Conservation (phyloP, 2,888 invertebrate species). For the Pogonocherus hispidulus region DNA sequence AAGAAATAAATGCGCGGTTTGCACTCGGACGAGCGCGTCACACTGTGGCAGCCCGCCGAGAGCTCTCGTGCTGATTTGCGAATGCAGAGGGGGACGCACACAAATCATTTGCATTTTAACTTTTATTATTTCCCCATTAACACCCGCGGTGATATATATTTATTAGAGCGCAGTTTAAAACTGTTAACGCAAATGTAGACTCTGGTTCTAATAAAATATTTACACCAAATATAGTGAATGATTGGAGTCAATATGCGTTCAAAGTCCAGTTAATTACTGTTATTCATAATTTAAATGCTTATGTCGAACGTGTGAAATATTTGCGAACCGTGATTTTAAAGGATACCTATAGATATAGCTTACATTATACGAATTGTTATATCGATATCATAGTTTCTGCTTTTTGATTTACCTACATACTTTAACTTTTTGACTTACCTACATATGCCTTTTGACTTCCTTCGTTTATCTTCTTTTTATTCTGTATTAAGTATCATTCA, state of each 20-base stretch:
- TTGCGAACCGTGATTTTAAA: neutral
- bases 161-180: slow-evolving; percentile 46
- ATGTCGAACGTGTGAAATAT: neutral
- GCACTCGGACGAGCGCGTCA: slow-evolving; percentile 39
- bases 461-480: no score
- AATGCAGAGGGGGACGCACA: slow-evolving; percentile 43
- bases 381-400: no score
- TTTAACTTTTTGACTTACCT: no score
- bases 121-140: slow-evolving; percentile 50
- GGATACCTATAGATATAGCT: neutral
- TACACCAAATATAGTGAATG: slow-evolving; percentile 13
- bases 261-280: neutral
- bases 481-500: no score
- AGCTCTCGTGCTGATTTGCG: slow-evolving; percentile 47
- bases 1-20: slow-evolving; percentile 38
- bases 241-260: neutral
- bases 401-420: no score
- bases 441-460: no score
- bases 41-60: slow-evolving; percentile 47
- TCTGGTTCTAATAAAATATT: slow-evolving; percentile 33
- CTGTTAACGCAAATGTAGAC: slow-evolving; percentile 43
- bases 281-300: neutral
- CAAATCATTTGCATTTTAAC: slow-evolving; percentile 51
- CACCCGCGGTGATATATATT: slow-evolving; percentile 47
- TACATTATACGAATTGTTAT: no score